phyloP scores from a whole-genome alignment of 2,888 invertebrate species.

The Aelia acuminata region DNA sequence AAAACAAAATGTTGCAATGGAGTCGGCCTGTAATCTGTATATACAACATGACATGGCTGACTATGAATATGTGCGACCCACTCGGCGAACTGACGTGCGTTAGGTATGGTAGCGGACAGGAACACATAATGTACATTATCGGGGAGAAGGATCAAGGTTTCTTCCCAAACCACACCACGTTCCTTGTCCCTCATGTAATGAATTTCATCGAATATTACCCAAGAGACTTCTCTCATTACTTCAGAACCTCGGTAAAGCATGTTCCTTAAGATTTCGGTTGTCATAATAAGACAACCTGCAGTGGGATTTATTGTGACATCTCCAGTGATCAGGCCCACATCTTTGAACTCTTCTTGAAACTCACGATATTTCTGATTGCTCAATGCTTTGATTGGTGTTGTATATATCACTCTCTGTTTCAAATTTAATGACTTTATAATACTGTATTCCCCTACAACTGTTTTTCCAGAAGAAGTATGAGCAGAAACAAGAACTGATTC shows the following conservation, averaged over 20 bases:
- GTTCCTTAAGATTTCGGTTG: slow-evolving; percentile 99
- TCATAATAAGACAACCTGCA: slow-evolving; percentile 99
- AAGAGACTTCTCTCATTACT: slow-evolving; percentile 98
- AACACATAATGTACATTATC: slow-evolving; percentile 99
- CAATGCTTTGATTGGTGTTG: slow-evolving; percentile 98
- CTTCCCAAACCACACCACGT: slow-evolving; percentile 99
- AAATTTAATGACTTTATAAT: slow-evolving; percentile 94
- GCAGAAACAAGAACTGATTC: slow-evolving; percentile 99
- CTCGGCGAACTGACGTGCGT: slow-evolving; percentile 95
- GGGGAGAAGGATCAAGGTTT: slow-evolving; percentile 95
- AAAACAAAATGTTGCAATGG: slow-evolving; percentile 98
- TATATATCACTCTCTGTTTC: slow-evolving; percentile 98
- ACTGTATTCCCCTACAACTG: slow-evolving; percentile 98
- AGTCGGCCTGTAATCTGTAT: slow-evolving; percentile 97
- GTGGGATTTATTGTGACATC: slow-evolving; percentile 99
- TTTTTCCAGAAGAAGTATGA: slow-evolving; percentile 99
- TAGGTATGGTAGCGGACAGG: slow-evolving; percentile 98
- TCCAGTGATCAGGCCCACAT: slow-evolving; percentile 98
- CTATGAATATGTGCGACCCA: slow-evolving; percentile 96
- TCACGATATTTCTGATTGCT: slow-evolving; percentile 99
- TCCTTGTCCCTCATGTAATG: slow-evolving; percentile 99
- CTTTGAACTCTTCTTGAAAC: slow-evolving; percentile 96
- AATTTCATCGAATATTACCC: slow-evolving; percentile 99
- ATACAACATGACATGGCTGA: slow-evolving; percentile 98
- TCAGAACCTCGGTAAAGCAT: slow-evolving; percentile 99